Conservation (phyloP, 1,140 invertebrate genomes). For the Sesamia nonagrioides region DNA sequence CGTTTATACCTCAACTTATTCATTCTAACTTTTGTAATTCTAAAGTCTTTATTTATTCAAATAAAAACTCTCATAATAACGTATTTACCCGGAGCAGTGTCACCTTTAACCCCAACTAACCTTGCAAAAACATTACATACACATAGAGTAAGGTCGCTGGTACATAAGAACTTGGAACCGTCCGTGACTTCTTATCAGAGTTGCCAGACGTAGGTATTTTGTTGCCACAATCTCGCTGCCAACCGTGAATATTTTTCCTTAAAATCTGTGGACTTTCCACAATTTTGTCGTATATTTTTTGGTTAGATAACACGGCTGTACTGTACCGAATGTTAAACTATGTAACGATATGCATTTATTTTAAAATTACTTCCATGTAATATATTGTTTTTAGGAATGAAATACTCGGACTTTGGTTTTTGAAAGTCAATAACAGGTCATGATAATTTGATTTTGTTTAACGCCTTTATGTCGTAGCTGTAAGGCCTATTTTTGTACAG, state of each 20-base stretch:
- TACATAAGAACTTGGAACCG: not conserved
- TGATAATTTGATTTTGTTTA: too few species aligned
- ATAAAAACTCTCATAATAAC: not conserved
- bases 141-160: not conserved
- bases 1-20: not conserved
- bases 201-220: not conserved
- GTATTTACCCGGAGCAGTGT: not conserved
- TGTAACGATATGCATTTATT: not conserved
- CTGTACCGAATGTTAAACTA: not conserved
- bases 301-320: not conserved
- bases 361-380: not conserved
- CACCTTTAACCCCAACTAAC: not conserved
- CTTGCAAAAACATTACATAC: constrained; percentile 6
- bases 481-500: too few species aligned
- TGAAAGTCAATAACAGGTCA: too few species aligned
- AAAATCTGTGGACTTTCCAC: not conserved
- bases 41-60: not conserved
- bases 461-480: too few species aligned
- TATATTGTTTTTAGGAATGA: not conserved
- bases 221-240: not conserved
- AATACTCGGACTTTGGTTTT: too few species aligned
- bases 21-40: not conserved
- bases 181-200: not conserved
- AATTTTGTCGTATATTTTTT: not conserved
- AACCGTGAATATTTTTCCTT: not conserved